These are phyloP conservation scores for Muscicapa adusta DNA, from an alignment of 2,113 vertebrate species.

Conservation along the genomic window DNA sequence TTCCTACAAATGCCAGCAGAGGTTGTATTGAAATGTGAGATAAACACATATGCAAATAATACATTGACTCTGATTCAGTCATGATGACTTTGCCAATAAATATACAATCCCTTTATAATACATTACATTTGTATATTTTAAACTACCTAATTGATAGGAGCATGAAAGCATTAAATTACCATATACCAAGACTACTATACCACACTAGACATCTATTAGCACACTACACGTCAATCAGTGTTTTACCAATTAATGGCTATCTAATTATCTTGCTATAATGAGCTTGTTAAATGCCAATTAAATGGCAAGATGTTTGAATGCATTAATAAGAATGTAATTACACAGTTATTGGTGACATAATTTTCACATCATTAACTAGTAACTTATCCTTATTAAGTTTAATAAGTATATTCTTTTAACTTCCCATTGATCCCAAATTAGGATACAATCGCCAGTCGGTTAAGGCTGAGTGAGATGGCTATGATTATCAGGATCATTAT, in stretches of 20 bases:
- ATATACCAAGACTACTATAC: constrained; percentile 54
- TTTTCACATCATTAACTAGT: constrained; percentile 71
- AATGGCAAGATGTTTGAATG: constrained; percentile 70
- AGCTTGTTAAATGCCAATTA: constrained; percentile 77
- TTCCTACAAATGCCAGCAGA: constrained; percentile 39
- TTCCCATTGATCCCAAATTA: constrained; percentile 64
- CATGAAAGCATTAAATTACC: constrained; percentile 69
- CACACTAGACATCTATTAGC: constrained; percentile 64
- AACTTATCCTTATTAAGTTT: constrained; percentile 67
- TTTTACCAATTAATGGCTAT: constrained; percentile 77
- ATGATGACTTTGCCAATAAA: constrained; percentile 48
- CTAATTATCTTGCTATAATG: constrained; percentile 73
- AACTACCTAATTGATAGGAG: constrained; percentile 48
- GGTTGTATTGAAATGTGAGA: constrained; percentile 32
- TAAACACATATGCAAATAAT: neutral
- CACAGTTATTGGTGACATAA: constrained; percentile 73
- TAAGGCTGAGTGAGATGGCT: constrained; percentile 31
- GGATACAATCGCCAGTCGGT: constrained; percentile 5
- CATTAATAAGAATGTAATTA: constrained; percentile 78
- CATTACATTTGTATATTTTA: constrained; percentile 65
- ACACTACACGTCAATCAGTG: constrained; percentile 69
- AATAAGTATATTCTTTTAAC: constrained; percentile 68
- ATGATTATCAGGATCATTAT: constrained; percentile 25
- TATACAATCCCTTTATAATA: constrained; percentile 52
- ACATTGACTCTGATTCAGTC: constrained; percentile 19